These are phyloP conservation scores for Phrynocephalus vlangalii DNA, from an alignment of 2,797 vertebrate genomes.

Conservation along the genomic window DNA sequence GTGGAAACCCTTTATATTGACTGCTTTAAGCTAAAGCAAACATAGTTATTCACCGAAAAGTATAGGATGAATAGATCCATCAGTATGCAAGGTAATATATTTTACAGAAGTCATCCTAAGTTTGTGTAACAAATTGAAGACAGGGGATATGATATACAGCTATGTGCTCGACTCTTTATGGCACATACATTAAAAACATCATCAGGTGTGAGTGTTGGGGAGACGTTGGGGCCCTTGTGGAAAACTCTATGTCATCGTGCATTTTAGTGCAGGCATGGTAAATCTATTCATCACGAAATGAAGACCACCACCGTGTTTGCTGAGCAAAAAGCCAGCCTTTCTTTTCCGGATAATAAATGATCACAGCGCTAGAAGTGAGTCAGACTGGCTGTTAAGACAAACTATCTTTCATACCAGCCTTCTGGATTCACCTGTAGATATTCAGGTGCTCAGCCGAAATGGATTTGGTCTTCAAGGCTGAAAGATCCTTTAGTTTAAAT, in stretches of 20 bases:
- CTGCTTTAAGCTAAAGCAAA: not conserved
- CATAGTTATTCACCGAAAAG: constrained; percentile 5
- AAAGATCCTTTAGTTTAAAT: constrained; percentile 82
- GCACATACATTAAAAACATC: constrained; percentile 65
- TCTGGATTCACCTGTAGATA: constrained; percentile 80
- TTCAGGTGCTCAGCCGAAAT: constrained; percentile 80
- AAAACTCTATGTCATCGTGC: constrained; percentile 73
- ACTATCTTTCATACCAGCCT: constrained; percentile 75
- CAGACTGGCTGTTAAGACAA: constrained; percentile 77
- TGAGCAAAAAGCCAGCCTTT: constrained; percentile 76
- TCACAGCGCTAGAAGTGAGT: constrained; percentile 75
- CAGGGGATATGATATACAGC: constrained; percentile 42
- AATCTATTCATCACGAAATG: constrained; percentile 77
- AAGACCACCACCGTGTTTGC: constrained; percentile 79
- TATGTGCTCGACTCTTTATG: constrained; percentile 62
- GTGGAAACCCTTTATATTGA: not conserved
- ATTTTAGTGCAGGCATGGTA: constrained; percentile 73
- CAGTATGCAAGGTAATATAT: not conserved
- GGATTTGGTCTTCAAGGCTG: constrained; percentile 78
- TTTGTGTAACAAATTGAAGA: constrained; percentile 46
- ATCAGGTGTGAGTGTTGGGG: constrained; percentile 58
- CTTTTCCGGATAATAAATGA: constrained; percentile 82
- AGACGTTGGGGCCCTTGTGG: constrained; percentile 61
- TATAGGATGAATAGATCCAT: not conserved
- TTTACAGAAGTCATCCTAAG: constrained; percentile 4